Evolutionary conservation across 2,113 vertebrate species (phyloP).

Genomic region (Euleptes europaea): DNA sequence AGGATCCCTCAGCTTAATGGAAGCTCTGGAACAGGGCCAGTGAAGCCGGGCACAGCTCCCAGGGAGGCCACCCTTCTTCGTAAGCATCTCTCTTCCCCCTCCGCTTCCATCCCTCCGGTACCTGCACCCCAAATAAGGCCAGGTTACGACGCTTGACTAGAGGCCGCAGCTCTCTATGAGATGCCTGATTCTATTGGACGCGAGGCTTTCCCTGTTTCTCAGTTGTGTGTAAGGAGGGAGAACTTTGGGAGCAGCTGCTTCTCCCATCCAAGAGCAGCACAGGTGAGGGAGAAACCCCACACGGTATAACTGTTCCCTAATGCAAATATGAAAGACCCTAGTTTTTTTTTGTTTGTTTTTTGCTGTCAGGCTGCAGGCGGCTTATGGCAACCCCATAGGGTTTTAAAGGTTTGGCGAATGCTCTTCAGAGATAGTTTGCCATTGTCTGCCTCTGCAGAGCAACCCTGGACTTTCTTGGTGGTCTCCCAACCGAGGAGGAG

Average conservation of each 20-base stretch:
- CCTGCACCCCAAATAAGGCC: not conserved
- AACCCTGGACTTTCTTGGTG: no score
- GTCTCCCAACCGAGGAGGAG: no score
- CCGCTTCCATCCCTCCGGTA: not conserved
- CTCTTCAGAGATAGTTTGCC: no score
- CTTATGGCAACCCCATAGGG: no score
- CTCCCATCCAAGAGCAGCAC: not conserved
- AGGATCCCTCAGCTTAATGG: slow-evolving; percentile 31
- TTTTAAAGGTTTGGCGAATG: no score
- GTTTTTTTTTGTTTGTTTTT: no score
- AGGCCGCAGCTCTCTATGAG: not conserved
- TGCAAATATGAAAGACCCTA: not conserved
- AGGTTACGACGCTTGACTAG: not conserved
- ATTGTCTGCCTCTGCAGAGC: no score
- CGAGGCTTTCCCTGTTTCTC: not conserved
- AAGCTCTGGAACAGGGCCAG: slow-evolving; percentile 21
- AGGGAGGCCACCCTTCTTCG: not conserved
- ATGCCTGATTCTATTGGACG: not conserved
- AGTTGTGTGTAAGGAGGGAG: not conserved
- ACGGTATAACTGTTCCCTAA: not conserved
- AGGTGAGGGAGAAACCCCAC: not conserved
- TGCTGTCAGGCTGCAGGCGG: no score
- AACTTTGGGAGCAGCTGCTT: not conserved
- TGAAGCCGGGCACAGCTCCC: not conserved
- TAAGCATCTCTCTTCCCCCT: not conserved